These are phyloP conservation scores for Habropoda laboriosa DNA, from an alignment of 1,140 invertebrate genomes.

Conservation along the genomic window DNA sequence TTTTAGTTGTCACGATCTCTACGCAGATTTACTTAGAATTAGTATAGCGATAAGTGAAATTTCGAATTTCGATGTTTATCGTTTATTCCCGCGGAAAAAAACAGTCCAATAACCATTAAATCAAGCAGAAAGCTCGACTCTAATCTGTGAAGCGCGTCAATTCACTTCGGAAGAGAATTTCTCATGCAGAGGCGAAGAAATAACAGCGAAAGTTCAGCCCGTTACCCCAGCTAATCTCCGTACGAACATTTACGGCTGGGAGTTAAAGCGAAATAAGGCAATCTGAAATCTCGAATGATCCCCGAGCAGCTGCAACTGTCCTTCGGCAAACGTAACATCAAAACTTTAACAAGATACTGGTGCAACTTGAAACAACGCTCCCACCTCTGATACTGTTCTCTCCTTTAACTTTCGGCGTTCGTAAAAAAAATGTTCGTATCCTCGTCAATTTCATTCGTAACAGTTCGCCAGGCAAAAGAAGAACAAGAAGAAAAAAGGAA, in stretches of 20 bases:
- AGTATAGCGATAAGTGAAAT: too few relatives aligned
- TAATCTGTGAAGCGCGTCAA: neutral
- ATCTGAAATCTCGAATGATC: conserved; percentile 21
- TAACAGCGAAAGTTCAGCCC: conserved; percentile 7
- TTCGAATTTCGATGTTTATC: too few relatives aligned
- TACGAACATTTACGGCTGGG: conserved; percentile 11
- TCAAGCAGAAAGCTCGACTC: neutral
- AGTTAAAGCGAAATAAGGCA: conserved; percentile 25
- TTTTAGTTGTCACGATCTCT: too few relatives aligned
- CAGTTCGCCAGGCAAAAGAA: neutral
- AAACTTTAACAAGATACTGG: conserved; percentile 29
- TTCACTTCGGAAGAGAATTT: neutral
- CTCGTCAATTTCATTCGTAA: neutral
- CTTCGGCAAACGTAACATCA: conserved; percentile 9
- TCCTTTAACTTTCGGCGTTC: neutral
- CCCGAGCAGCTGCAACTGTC: conserved; percentile 21
- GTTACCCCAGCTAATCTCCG: conserved; percentile 21
- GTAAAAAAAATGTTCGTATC: conserved; percentile 14
- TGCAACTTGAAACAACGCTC: neutral
- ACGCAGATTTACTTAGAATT: too few relatives aligned
- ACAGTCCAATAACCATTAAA: neutral
- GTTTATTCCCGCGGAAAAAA: neutral
- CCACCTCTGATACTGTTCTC: neutral
- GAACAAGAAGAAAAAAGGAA: neutral
- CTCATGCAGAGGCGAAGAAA: neutral